Percentiles rank a stretch among this genome's conserved stretches.
Conservation (phyloP, 1,140 invertebrate genomes). For the Holcopasites calliopsidis region DNA sequence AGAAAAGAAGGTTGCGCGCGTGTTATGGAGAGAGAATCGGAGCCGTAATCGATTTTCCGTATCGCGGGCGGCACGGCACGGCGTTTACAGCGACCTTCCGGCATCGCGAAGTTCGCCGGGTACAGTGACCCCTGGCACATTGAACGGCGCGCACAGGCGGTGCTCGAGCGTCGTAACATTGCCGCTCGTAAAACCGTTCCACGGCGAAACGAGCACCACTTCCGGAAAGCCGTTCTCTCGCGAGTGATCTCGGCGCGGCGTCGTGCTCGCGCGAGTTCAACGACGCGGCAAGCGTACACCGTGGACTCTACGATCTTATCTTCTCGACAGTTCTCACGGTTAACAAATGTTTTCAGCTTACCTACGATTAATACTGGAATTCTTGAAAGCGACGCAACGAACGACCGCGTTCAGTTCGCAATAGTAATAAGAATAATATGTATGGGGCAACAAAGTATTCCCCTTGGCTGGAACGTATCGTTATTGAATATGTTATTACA, state of each 20-base stretch:
- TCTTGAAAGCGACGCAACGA: background rate
- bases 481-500: background rate
- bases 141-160: conserved; percentile 23
- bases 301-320: conserved; percentile 7
- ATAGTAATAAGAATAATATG: too few relatives aligned
- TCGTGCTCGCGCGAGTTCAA: conserved; percentile 24
- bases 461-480: background rate
- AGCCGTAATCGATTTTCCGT: conserved; percentile 55
- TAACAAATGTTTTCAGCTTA: background rate
- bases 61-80: too few relatives aligned
- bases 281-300: conserved; percentile 15
- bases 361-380: background rate
- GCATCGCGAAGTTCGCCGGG: conserved; percentile 56
- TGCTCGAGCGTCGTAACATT: conserved; percentile 45
- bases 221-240: conserved; percentile 54
- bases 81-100: conserved; percentile 55
- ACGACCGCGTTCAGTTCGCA: background rate
- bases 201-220: conserved; percentile 55
- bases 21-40: conserved; percentile 24
- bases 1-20: conserved; percentile 2
- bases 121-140: conserved; percentile 61
- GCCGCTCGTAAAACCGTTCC: conserved; percentile 57
- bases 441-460: background rate
- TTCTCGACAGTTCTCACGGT: conserved; percentile 16
- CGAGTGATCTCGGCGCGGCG: background rate